phyloP scores from a whole-genome alignment of 2,113 vertebrate species.

The Nesogale talazaci region DNA sequence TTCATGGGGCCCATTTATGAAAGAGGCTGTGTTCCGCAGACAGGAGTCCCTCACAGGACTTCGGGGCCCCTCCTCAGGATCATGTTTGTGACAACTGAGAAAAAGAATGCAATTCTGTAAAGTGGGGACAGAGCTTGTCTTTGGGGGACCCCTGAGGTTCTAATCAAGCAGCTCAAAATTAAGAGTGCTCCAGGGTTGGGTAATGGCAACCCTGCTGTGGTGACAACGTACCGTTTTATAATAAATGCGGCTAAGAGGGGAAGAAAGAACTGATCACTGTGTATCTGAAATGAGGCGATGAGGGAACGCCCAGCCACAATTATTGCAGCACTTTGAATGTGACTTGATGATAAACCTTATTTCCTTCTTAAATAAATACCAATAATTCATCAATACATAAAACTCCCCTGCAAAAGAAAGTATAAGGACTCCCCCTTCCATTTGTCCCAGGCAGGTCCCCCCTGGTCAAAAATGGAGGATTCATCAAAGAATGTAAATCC shows the following conservation, averaged over 20 bases:
- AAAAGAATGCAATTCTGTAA: constrained; percentile 72
- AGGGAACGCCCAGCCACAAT: constrained; percentile 74
- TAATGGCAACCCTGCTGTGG: constrained; percentile 84
- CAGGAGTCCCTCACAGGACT: no score
- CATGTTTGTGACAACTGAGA: constrained; percentile 55
- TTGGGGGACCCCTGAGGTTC: constrained; percentile 75
- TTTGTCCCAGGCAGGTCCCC: neutral
- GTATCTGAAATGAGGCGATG: constrained; percentile 79
- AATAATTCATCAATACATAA: constrained; percentile 69
- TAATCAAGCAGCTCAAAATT: constrained; percentile 80
- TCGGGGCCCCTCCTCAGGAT: constrained; percentile 63
- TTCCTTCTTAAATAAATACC: constrained; percentile 73
- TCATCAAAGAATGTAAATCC: constrained; percentile 55
- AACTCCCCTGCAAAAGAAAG: constrained; percentile 60
- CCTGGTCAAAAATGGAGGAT: constrained; percentile 61
- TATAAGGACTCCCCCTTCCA: neutral
- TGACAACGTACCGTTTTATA: constrained; percentile 75
- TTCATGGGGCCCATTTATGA: no score
- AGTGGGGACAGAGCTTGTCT: constrained; percentile 71
- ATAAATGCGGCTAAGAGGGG: constrained; percentile 76
- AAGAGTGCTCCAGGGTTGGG: constrained; percentile 75
- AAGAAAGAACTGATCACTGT: constrained; percentile 81
- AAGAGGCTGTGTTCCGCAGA: constrained; percentile 28
- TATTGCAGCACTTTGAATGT: constrained; percentile 85
- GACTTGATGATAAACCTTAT: constrained; percentile 85